These are phyloP conservation scores for Pelosia muscerda DNA, from an alignment of 2,888 invertebrate genomes.

Conservation along the genomic window DNA sequence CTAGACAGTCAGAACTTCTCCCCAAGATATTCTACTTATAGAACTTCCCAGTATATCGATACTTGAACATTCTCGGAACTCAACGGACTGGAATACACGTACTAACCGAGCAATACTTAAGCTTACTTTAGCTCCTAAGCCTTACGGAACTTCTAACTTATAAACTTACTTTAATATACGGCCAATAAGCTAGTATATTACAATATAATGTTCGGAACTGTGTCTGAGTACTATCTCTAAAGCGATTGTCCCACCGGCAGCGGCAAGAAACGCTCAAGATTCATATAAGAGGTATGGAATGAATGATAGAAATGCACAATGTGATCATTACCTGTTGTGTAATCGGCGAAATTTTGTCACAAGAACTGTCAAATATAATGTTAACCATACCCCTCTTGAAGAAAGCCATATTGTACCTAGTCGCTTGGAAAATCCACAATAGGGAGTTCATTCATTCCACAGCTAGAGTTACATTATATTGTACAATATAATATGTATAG, in stretches of 20 bases:
- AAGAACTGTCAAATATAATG: too few relatives aligned
- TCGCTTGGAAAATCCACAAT: too few relatives aligned
- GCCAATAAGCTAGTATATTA: slow-evolving; percentile 43
- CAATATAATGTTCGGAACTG: not conserved
- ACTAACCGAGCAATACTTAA: slow-evolving; percentile 23
- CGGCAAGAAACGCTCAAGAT: not conserved
- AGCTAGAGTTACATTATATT: too few relatives aligned
- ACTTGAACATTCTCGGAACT: slow-evolving; percentile 16
- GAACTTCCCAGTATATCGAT: slow-evolving; percentile 12
- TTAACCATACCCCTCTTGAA: too few relatives aligned
- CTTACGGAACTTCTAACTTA: slow-evolving; percentile 55
- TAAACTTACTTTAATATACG: slow-evolving; percentile 67
- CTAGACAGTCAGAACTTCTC: not conserved
- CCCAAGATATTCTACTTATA: slow-evolving; percentile 6
- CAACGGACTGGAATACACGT: slow-evolving; percentile 17
- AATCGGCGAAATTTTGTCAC: too few relatives aligned
- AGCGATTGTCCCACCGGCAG: not conserved
- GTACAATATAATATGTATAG: too few relatives aligned
- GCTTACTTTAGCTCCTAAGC: slow-evolving; percentile 34
- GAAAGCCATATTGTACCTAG: too few relatives aligned
- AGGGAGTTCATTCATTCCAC: too few relatives aligned
- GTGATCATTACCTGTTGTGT: too few relatives aligned
- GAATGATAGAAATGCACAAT: too few relatives aligned
- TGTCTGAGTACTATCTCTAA: not conserved
- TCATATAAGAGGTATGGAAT: too few relatives aligned